Evolutionary conservation across 2,797 vertebrate genomes (phyloP).

Genomic region (Parotocinclus haroldoi): DNA sequence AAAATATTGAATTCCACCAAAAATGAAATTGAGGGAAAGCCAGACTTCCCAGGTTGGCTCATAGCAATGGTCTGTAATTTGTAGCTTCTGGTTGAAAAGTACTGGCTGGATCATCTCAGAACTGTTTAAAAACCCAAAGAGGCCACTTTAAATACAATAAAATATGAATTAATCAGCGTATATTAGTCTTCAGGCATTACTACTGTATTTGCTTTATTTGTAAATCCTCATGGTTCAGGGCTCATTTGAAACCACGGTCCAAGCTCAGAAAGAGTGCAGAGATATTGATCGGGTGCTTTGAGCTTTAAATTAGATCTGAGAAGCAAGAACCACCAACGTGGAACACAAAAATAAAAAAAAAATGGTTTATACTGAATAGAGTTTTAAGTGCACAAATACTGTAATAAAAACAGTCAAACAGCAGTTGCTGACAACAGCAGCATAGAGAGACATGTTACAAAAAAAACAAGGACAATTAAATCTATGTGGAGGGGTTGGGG

Average conservation of each 20-base stretch:
- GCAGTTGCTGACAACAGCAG: neutral
- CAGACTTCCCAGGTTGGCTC: too few species aligned
- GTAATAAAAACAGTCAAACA: neutral
- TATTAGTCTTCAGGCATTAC: neutral
- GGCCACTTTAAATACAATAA: neutral
- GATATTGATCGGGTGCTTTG: constrained; percentile 13
- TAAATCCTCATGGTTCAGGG: constrained; percentile 2
- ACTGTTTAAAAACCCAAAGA: too few species aligned
- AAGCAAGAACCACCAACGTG: neutral
- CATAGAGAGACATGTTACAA: neutral
- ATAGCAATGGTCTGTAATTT: too few species aligned
- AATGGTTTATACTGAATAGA: neutral
- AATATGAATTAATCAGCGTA: constrained; percentile 4
- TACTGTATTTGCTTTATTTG: constrained; percentile 14
- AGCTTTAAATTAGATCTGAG: constrained; percentile 22
- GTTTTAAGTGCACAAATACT: neutral
- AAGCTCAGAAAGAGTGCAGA: constrained; percentile 1
- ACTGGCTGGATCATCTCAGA: too few species aligned
- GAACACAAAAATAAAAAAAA: constrained; percentile 2
- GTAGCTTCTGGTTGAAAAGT: too few species aligned
- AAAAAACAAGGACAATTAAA: neutral
- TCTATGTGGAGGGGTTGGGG: too few species aligned
- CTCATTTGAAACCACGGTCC: constrained; percentile 21
- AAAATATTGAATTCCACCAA: too few species aligned
- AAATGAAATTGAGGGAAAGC: too few species aligned